Conservation (phyloP, 2,113 vertebrate genomes). For the Pao palembangensis region DNA sequence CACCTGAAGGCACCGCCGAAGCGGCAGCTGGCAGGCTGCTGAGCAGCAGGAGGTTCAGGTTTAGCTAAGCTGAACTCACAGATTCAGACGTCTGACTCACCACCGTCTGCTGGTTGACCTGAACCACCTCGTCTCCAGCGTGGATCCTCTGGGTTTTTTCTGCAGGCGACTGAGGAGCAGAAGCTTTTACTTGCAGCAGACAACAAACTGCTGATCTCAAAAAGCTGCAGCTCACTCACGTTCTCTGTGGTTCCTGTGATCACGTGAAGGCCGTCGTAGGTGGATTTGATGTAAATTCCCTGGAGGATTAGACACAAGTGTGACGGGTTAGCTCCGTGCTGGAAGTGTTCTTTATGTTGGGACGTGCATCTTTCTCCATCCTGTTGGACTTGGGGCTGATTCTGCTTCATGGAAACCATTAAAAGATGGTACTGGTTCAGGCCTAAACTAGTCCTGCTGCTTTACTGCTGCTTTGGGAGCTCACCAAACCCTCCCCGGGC, state of each 20-base stretch:
- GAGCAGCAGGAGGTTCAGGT: not conserved
- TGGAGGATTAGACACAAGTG: slow-evolving; percentile 44
- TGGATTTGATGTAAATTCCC: slow-evolving; percentile 99
- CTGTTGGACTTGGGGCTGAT: not conserved
- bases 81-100: slow-evolving; percentile 69
- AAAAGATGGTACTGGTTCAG: slow-evolving; percentile 1
- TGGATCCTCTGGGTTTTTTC: slow-evolving; percentile 94
- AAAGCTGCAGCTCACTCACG: slow-evolving; percentile 75
- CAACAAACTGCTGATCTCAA: not conserved
- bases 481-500: slow-evolving; percentile 91
- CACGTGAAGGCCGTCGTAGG: slow-evolving; percentile 92
- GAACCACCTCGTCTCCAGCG: slow-evolving; percentile 93
- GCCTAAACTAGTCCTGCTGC: not conserved
- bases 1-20: not conserved
- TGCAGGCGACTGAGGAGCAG: slow-evolving; percentile 82
- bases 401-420: slow-evolving; percentile 16
- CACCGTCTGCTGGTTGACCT: slow-evolving; percentile 93
- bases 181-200: not conserved
- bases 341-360: no score
- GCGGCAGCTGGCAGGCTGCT: not conserved
- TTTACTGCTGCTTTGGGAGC: no score
- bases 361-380: slow-evolving; percentile 10
- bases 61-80: not conserved
- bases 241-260: slow-evolving; percentile 97
- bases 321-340: not conserved